phyloP scores from a whole-genome alignment of 2,797 vertebrate genomes.

The Darevskia nairensis region DNA sequence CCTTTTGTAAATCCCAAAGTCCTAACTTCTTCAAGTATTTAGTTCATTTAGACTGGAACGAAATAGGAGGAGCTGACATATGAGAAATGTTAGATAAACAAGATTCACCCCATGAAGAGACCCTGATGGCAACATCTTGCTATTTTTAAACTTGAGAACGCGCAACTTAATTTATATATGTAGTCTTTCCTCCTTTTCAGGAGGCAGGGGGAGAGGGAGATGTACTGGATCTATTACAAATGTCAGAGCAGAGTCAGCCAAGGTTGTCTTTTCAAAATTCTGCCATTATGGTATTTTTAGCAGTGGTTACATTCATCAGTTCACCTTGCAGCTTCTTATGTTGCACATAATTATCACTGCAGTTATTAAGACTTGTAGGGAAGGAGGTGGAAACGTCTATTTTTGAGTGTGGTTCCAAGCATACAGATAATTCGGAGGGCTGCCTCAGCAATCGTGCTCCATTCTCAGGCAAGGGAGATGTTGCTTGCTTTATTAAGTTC shows the following conservation, averaged over 20 bases:
- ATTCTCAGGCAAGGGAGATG: neutral
- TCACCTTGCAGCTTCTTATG: slow-evolving; percentile 12
- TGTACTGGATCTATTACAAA: neutral
- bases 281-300: slow-evolving; percentile 40
- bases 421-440: neutral
- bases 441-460: neutral
- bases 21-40: neutral
- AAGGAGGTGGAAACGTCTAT: neutral
- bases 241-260: slow-evolving; percentile 17
- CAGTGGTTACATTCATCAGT: slow-evolving; percentile 16
- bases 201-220: neutral
- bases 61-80: slow-evolving; percentile 7
- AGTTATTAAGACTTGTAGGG: slow-evolving; percentile 8
- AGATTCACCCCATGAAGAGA: neutral
- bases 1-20: neutral
- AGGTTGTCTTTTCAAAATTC: slow-evolving; percentile 26
- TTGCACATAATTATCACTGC: slow-evolving; percentile 23
- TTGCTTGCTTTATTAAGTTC: neutral
- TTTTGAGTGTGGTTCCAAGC: neutral
- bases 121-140: neutral
- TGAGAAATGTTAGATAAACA: slow-evolving; percentile 23
- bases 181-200: neutral
- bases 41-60: neutral
- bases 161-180: neutral
- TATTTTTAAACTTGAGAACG: slow-evolving; percentile 30